Conservation (phyloP, 2,888 invertebrate species). For the Philaethria dido region DNA sequence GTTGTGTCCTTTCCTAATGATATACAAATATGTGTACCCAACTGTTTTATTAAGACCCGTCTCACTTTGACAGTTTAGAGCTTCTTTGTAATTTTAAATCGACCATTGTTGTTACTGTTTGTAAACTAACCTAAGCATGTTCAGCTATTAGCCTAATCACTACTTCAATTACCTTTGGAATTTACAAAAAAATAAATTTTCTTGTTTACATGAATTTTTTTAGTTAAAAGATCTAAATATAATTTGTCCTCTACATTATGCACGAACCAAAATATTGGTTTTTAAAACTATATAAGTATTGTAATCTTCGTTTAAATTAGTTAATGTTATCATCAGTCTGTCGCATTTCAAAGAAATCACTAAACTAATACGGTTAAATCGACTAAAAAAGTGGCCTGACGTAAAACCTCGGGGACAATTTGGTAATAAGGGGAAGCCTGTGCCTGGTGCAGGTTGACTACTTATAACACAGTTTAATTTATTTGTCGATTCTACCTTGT, state of each 20-base stretch:
- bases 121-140: conserved; percentile 33
- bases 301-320: neutral
- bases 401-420: conserved; percentile 69
- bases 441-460: conserved; percentile 68
- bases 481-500: conserved; percentile 65
- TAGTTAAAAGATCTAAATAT: no score
- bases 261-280: neutral
- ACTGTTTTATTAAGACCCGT: conserved; percentile 59
- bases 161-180: neutral
- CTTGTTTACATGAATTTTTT: no score
- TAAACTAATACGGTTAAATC: conserved; percentile 40
- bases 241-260: no score
- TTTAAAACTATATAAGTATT: neutral
- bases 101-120: conserved; percentile 33
- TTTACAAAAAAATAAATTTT: neutral
- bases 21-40: conserved; percentile 66
- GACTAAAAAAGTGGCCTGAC: conserved; percentile 64
- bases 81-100: conserved; percentile 42
- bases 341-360: conserved; percentile 28
- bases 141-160: conserved; percentile 23
- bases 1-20: conserved; percentile 63
- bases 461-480: conserved; percentile 76
- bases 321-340: neutral
- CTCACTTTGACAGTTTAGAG: conserved; percentile 51
- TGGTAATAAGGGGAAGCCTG: conserved; percentile 70